Percentiles rank a stretch among this genome's conserved stretches.
These are phyloP conservation scores for Dryobates pubescens DNA, from an alignment of 2,797 vertebrate genomes.

Conservation along the genomic window DNA sequence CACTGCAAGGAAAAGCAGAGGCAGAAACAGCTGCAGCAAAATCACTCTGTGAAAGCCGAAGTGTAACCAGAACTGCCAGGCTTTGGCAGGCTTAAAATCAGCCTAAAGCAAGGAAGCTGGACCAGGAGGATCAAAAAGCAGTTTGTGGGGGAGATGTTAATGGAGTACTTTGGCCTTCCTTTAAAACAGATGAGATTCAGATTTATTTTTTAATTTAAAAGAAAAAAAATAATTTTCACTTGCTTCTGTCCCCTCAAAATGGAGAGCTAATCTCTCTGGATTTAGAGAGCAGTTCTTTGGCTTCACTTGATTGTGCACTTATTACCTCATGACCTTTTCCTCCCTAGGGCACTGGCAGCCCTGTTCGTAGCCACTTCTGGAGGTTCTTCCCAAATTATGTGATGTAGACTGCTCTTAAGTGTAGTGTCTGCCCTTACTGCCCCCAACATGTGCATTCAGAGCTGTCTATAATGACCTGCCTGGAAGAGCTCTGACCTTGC, in stretches of 20 bases:
- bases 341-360: background rate
- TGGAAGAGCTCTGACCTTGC: background rate
- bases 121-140: background rate
- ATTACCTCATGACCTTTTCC: background rate
- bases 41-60: background rate
- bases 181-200: background rate
- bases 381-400: background rate
- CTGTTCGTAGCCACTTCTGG: background rate
- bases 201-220: too few species aligned
- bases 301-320: background rate
- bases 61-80: background rate
- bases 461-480: background rate
- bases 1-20: background rate
- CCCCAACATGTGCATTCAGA: accelerated
- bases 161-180: background rate
- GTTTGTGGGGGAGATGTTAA: background rate
- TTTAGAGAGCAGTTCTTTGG: background rate
- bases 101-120: background rate
- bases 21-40: background rate
- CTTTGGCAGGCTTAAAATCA: conserved; percentile 7
- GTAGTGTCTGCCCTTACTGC: background rate
- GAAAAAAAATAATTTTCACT: background rate
- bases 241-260: background rate
- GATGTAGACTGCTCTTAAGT: background rate
- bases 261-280: background rate